Evolutionary conservation across 2,888 invertebrate genomes (phyloP).

Genomic region (Operophtera brumata): DNA sequence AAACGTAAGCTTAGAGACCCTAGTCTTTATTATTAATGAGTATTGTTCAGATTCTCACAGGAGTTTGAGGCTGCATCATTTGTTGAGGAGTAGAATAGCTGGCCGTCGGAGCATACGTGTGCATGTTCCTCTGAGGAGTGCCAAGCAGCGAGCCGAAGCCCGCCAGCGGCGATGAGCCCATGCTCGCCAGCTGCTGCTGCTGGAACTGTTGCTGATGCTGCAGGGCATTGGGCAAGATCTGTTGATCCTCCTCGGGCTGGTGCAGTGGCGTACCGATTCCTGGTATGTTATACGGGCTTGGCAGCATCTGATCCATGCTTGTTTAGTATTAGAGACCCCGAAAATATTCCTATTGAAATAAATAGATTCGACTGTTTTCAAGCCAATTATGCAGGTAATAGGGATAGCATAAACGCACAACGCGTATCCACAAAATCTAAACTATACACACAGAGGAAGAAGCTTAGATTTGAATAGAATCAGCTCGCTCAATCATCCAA

Average conservation of each 20-base stretch:
- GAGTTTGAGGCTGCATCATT: conserved; percentile 94
- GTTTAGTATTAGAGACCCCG: not conserved
- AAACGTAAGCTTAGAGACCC: no score
- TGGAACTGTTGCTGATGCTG: conserved; percentile 89
- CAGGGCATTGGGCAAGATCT: conserved; percentile 91
- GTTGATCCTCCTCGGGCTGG: conserved; percentile 95
- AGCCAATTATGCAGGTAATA: not conserved
- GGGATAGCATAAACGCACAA: not conserved
- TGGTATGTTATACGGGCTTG: conserved; percentile 94
- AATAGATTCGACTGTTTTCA: not conserved
- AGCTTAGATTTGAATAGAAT: no score
- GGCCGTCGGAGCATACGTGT: conserved; percentile 88
- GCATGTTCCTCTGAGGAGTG: conserved; percentile 86
- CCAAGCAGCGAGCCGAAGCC: conserved; percentile 83
- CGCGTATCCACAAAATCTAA: not conserved
- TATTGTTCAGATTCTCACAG: conserved; percentile 75
- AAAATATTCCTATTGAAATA: not conserved
- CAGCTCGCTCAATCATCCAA: no score
- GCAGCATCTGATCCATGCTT: conserved; percentile 94
- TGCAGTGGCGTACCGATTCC: conserved; percentile 94
- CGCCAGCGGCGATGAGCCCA: conserved; percentile 82
- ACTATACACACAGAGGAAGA: not conserved
- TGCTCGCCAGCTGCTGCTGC: conserved; percentile 83
- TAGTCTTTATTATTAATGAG: no score
- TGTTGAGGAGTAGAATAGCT: conserved; percentile 90